Percentiles rank a stretch among this genome's conserved stretches.
These are phyloP conservation scores for Girardinichthys multiradiatus DNA, from an alignment of 2,113 vertebrate species.

Conservation along the genomic window DNA sequence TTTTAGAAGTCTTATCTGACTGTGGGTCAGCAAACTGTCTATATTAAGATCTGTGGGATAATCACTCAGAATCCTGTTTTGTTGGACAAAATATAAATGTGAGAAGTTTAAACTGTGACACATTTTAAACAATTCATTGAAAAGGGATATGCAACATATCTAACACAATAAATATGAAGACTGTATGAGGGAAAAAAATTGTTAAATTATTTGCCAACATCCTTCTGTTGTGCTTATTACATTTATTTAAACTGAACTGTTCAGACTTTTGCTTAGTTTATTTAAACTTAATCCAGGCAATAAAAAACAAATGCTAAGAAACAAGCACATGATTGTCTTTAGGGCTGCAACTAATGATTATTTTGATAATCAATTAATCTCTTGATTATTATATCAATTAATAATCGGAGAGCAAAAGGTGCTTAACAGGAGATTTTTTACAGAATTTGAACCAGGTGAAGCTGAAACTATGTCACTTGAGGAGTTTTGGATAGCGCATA, in stretches of 20 bases:
- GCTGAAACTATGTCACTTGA: too few species aligned
- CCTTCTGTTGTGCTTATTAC: too few species aligned
- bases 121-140: neutral
- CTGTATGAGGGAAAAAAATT: neutral
- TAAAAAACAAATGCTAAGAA: conserved; percentile 45
- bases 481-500: too few species aligned
- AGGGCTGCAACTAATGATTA: too few species aligned
- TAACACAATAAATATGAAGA: conserved; percentile 14
- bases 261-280: conserved; percentile 45
- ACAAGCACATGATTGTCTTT: too few species aligned
- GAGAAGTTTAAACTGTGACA: neutral
- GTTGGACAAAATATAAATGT: conserved; percentile 17
- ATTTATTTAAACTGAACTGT: conserved; percentile 8
- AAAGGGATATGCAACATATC: neutral
- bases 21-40: conserved; percentile 49
- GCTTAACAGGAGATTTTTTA: too few species aligned
- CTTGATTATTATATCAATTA: too few species aligned
- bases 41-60: conserved; percentile 33
- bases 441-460: too few species aligned
- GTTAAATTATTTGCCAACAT: too few species aligned
- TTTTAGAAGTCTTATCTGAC: conserved; percentile 44
- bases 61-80: conserved; percentile 34
- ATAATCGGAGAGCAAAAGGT: too few species aligned
- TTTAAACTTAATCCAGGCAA: conserved; percentile 56
- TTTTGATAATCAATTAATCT: too few species aligned